Evolutionary conservation across 2,797 vertebrate species (phyloP).

Genomic region (Melanogrammus aeglefinus): DNA sequence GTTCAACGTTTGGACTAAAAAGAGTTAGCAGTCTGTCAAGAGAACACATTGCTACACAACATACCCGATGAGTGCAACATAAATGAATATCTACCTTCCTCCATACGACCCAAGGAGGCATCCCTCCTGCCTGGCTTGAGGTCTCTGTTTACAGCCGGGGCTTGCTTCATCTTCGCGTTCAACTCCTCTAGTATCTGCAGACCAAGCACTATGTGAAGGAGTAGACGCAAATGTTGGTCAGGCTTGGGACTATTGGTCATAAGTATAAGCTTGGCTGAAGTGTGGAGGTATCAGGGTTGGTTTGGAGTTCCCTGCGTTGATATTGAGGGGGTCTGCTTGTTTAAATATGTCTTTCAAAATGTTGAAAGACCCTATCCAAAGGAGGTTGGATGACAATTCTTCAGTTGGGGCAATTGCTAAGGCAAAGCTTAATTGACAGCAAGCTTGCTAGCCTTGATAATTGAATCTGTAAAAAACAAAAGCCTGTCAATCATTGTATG

Average conservation of each 20-base stretch:
- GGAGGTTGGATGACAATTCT: neutral
- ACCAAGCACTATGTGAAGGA: neutral
- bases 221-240: neutral
- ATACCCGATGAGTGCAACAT: neutral
- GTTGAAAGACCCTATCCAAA: neutral
- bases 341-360: neutral
- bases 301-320: neutral
- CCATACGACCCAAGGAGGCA: constrained; percentile 40
- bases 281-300: neutral
- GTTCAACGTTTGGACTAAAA: neutral
- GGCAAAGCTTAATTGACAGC: neutral
- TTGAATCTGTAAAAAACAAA: neutral
- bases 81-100: neutral
- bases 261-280: neutral
- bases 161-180: constrained; percentile 18
- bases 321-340: neutral
- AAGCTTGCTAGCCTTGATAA: neutral
- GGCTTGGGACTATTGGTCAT: neutral
- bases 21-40: neutral
- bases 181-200: neutral
- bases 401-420: neutral
- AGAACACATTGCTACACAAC: neutral
- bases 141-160: constrained; percentile 65
- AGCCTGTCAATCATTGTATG: neutral
- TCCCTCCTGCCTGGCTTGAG: constrained; percentile 67